A percentile compares a stretch with the other conserved stretches of the same genome.
phyloP scores from a whole-genome alignment of 2,888 invertebrate species.

The Habroteleia sp. region DNA sequence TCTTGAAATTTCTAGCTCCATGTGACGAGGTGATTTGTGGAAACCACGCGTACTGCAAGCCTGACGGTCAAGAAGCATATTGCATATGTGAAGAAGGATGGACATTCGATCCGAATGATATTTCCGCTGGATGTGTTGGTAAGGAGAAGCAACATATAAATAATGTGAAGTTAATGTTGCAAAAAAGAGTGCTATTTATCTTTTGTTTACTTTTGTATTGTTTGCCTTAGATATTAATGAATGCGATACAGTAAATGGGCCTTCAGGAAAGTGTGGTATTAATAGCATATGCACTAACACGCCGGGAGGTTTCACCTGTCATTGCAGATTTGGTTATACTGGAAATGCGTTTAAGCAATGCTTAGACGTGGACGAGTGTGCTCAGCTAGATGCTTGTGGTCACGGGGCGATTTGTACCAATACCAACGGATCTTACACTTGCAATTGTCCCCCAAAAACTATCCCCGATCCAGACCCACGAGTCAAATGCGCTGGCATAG shows the following conservation, averaged over 20 bases:
- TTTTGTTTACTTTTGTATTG: too few species aligned
- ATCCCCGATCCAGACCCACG: constrained; percentile 92
- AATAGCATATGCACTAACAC: constrained; percentile 91
- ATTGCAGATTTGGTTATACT: constrained; percentile 91
- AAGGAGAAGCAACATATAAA: too few species aligned
- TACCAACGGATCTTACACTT: constrained; percentile 88
- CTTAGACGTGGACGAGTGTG: constrained; percentile 92
- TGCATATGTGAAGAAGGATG: constrained; percentile 96
- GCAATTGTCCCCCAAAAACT: constrained; percentile 91
- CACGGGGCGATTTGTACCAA: constrained; percentile 91
- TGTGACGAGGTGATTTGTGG: constrained; percentile 96
- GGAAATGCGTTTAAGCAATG: constrained; percentile 93
- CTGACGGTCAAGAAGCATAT: constrained; percentile 93
- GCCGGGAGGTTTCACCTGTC: constrained; percentile 90
- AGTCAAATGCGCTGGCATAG: constrained; percentile 90
- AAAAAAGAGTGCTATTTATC: too few species aligned
- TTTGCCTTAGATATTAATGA: constrained; percentile 95
- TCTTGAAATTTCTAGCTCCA: constrained; percentile 89
- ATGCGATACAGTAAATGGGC: constrained; percentile 89
- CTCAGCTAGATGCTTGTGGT: constrained; percentile 87
- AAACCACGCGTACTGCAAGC: constrained; percentile 93
- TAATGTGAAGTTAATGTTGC: too few species aligned
- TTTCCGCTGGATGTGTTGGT: constrained; percentile 93
- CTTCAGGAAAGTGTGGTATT: constrained; percentile 91
- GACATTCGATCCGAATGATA: constrained; percentile 94